These are phyloP conservation scores for Antrozous pallidus DNA, from an alignment of 2,797 vertebrate genomes.

Conservation along the genomic window DNA sequence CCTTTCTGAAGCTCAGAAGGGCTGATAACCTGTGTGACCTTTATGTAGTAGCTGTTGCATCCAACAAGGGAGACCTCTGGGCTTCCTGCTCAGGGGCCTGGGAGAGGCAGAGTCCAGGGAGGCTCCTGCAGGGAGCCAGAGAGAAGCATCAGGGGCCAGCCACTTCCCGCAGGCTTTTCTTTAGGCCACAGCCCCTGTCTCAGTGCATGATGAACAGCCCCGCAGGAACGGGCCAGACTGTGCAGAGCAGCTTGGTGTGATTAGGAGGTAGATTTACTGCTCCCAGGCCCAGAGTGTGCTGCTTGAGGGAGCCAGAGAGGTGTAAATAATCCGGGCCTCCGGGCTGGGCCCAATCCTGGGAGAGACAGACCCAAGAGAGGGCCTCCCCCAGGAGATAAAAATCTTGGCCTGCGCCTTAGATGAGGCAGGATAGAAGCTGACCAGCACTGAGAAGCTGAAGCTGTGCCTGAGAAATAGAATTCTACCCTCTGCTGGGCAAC, in stretches of 20 bases:
- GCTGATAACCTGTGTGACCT: background rate
- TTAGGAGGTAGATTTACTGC: slow-evolving; percentile 76
- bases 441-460: background rate
- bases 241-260: slow-evolving; percentile 51
- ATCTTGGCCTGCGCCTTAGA: slow-evolving; percentile 10
- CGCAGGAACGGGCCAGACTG: slow-evolving; percentile 59
- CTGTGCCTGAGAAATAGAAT: background rate
- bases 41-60: slow-evolving; percentile 3
- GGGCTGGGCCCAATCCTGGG: slow-evolving; percentile 38
- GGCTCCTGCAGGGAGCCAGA: slow-evolving; percentile 17
- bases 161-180: slow-evolving; percentile 62
- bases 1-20: background rate
- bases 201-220: slow-evolving; percentile 61
- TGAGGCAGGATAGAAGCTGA: background rate
- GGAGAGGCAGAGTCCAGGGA: background rate
- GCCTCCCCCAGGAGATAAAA: slow-evolving; percentile 49
- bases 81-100: background rate
- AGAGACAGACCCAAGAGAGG: slow-evolving; percentile 48
- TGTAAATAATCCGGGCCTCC: slow-evolving; percentile 74
- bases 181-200: slow-evolving; percentile 56
- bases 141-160: background rate
- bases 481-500: background rate
- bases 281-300: slow-evolving; percentile 45
- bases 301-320: slow-evolving; percentile 59
- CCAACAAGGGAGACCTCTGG: background rate